phyloP scores from a whole-genome alignment of 2,797 vertebrate species.

The Decapterus maruadsi region DNA sequence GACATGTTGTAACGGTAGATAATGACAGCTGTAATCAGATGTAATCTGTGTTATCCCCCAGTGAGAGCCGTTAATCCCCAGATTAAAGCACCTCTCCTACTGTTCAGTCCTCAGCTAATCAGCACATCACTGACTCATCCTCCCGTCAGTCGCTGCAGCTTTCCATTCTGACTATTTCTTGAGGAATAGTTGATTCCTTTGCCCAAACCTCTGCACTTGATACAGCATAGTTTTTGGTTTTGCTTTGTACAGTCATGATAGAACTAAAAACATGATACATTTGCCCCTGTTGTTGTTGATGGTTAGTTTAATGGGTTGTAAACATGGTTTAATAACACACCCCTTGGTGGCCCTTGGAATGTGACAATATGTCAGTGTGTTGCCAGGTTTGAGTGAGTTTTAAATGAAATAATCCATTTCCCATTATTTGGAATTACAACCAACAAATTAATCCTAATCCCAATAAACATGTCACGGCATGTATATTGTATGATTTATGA shows the following conservation, averaged over 20 bases:
- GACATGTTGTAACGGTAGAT: constrained; percentile 38
- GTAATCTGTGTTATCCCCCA: constrained; percentile 62
- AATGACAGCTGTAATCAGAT: constrained; percentile 56
- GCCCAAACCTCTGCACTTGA: too few species aligned
- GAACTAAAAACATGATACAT: neutral
- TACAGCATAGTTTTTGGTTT: neutral
- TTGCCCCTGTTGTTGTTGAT: neutral
- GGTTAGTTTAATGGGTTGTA: neutral
- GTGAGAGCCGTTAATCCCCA: constrained; percentile 62
- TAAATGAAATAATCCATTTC: neutral
- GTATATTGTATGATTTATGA: neutral
- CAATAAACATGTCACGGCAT: neutral
- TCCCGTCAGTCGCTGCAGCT: neutral
- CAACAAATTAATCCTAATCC: neutral
- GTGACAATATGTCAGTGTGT: neutral
- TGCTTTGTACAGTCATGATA: neutral
- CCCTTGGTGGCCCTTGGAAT: neutral
- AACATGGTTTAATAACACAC: neutral
- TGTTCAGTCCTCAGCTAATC: constrained; percentile 35
- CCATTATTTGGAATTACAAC: neutral
- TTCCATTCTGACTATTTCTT: neutral
- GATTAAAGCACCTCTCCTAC: constrained; percentile 62
- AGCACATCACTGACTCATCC: constrained; percentile 15
- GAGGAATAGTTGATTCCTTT: neutral
- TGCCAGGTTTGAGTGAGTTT: neutral